Evolutionary conservation across 2,888 invertebrate genomes (phyloP).

Genomic region (Lysandra coridon): DNA sequence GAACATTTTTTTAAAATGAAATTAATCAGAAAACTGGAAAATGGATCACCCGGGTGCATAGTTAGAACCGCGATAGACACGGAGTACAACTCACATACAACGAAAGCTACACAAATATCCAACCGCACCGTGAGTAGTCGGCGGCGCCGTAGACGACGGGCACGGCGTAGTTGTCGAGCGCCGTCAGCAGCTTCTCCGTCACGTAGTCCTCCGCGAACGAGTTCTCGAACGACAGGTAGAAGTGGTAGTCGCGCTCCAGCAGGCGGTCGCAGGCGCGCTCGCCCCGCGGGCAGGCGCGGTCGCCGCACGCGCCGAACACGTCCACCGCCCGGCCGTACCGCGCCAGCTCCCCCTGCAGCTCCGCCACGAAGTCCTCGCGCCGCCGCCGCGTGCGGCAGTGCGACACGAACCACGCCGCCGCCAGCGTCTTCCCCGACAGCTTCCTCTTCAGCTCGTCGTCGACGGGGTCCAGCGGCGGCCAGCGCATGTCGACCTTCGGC

Average conservation of each 20-base stretch:
- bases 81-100: background rate
- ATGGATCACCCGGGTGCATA: too few relatives aligned
- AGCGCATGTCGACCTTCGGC: slow-evolving; percentile 43
- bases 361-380: slow-evolving; percentile 41
- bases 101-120: too few relatives aligned
- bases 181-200: slow-evolving; percentile 49
- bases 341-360: slow-evolving; percentile 40
- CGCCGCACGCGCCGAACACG: slow-evolving; percentile 47
- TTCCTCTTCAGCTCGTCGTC: slow-evolving; percentile 40
- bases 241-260: slow-evolving; percentile 46
- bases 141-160: slow-evolving; percentile 83
- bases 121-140: slow-evolving; percentile 65
- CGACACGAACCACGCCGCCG: slow-evolving; percentile 50
- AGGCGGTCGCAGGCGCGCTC: slow-evolving; percentile 39
- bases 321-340: slow-evolving; percentile 43
- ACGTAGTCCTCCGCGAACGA: slow-evolving; percentile 49
- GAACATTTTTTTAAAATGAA: too few relatives aligned
- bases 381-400: slow-evolving; percentile 44
- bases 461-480: slow-evolving; percentile 43
- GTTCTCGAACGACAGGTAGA: slow-evolving; percentile 51
- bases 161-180: slow-evolving; percentile 76
- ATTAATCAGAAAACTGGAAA: too few relatives aligned
- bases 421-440: slow-evolving; percentile 45
- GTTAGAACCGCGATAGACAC: too few relatives aligned
- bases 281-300: slow-evolving; percentile 40